phyloP scores from a whole-genome alignment of 2,888 invertebrate genomes.

The Scaptomyza parva region DNA sequence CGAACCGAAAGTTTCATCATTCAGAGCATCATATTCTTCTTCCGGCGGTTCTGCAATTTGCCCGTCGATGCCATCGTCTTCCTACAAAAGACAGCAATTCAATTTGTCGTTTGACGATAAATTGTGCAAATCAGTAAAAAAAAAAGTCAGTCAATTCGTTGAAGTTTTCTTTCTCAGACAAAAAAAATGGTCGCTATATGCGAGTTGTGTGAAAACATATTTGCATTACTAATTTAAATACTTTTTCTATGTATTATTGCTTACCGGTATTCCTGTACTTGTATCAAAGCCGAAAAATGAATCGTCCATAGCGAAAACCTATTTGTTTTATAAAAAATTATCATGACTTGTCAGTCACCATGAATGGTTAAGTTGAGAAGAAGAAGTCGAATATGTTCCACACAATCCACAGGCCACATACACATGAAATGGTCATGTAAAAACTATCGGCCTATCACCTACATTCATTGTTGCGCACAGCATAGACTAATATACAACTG shows the following conservation, averaged over 20 bases:
- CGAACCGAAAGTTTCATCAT: conserved; percentile 96
- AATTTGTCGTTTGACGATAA: not conserved
- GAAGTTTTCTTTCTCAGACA: conserved; percentile 36
- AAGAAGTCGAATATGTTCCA: conserved; percentile 54
- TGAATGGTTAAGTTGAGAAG: conserved; percentile 55
- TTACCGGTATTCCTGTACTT: conserved; percentile 88
- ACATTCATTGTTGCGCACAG: not conserved
- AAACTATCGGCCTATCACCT: conserved; percentile 32
- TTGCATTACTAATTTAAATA: not conserved
- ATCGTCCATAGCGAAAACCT: conserved; percentile 91
- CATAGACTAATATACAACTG: not conserved
- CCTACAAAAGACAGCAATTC: conserved; percentile 61
- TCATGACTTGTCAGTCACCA: conserved; percentile 89
- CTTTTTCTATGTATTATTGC: conserved; percentile 64
- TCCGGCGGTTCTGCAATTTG: conserved; percentile 89
- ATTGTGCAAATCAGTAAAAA: conserved; percentile 5
- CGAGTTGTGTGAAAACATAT: not conserved
- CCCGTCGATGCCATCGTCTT: conserved; percentile 82
- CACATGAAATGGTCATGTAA: conserved; percentile 34
- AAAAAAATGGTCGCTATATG: not conserved
- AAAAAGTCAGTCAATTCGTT: conserved; percentile 28
- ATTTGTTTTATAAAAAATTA: conserved; percentile 87
- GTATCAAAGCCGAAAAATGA: conserved; percentile 94
- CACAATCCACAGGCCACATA: conserved; percentile 55
- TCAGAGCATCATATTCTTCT: conserved; percentile 95